Percentiles rank a stretch among this genome's conserved stretches.
These are phyloP conservation scores for Ursus arctos DNA, from an alignment of 2,113 vertebrate species.

Conservation along the genomic window DNA sequence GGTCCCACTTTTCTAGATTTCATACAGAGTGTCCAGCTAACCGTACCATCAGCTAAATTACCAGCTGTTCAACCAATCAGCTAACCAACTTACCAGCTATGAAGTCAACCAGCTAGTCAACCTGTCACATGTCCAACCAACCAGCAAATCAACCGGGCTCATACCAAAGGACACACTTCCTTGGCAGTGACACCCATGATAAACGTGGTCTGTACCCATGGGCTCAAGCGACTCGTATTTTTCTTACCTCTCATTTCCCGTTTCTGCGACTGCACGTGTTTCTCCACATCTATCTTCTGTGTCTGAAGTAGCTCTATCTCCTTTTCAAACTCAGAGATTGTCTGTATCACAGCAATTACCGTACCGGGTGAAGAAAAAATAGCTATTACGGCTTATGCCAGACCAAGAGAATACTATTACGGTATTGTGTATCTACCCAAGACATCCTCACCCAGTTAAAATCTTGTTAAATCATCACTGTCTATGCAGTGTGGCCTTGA, in stretches of 20 bases:
- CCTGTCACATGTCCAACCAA: neutral
- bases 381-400: neutral
- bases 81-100: neutral
- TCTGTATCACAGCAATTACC: constrained; percentile 82
- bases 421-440: fast-evolving
- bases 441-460: neutral
- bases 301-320: constrained; percentile 93
- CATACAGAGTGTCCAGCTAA: neutral
- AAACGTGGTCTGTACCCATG: neutral
- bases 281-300: constrained; percentile 92
- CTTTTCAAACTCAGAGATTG: constrained; percentile 94
- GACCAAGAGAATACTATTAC: neutral
- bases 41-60: neutral
- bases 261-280: constrained; percentile 91
- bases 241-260: constrained; percentile 93
- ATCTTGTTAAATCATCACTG: neutral
- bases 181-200: neutral
- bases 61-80: neutral
- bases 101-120: neutral
- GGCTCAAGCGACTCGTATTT: neutral
- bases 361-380: constrained; percentile 6
- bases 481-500: neutral
- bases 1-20: neutral
- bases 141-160: neutral
- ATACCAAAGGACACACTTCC: neutral